Base-by-base conservation (phyloP, 2,888 invertebrate species). In the Megaustenia siamemsis region DNA sequence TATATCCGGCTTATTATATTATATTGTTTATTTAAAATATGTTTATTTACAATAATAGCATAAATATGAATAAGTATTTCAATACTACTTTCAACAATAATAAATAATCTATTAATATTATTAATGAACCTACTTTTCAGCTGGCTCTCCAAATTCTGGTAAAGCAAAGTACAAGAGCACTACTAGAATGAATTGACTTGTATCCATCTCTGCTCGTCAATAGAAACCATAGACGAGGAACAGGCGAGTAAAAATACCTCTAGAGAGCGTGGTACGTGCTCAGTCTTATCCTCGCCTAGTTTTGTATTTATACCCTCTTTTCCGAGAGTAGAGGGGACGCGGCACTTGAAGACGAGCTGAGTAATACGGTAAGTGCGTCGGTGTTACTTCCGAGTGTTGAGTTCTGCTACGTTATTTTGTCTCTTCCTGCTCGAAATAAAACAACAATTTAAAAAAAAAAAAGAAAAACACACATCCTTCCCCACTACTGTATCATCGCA, bases 281-380 rank as follows among this genome's bases (percentile, higher is more conserved):
- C 35, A 15, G n/a, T 1, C 35, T 45, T n/a, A 3, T 28, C 21
- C 45, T 15, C 28, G 71, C 71, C 8, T 38, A 8, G 49, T 45
- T 73, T 73, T 49, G 21, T 73, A 73, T 73, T 73, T 73, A 73
- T 73, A 73, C 49, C 49, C 5, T n/a, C n/a, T n/a, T 49, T 18
- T 3, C 21, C 32, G 15, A 18, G 43, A 4, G 69, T 2, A n/a
- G n/a, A n/a, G n/a, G 49, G 6, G 2, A 35, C 24, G 73, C 32
- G 15, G 49, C 73, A n/a, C 21, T 49, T 32, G 32, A 2, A 73
- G 35, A 28, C 71, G 2, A 3, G 43, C 71, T 73, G 73, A 73
- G 73, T 43, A 49, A 73, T 32, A 5, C 49, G n/a, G 24, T 49
- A 73, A 73, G 73, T 73, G 73, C 73, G 73, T 73, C 35, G 49